Base-by-base conservation (phyloP, 1,140 invertebrate genomes). In the Procambarus clarkii region DNA sequence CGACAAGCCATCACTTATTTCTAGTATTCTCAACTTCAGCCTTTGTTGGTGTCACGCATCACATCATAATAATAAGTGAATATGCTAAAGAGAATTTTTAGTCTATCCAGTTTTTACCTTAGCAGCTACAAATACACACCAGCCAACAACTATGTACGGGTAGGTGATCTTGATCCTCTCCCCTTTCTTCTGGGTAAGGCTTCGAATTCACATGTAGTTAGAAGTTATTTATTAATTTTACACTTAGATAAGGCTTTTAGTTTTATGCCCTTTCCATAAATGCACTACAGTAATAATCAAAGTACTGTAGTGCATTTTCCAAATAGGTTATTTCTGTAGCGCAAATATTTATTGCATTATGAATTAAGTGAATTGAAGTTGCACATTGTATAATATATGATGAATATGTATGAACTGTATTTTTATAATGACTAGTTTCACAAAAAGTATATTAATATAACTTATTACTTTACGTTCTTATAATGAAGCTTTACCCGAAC, bases 81-180 rank as follows among this genome's bases (percentile, higher is more conserved):
- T 21, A 74, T 34, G 34, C n/a, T 34, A 74, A 74, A 74, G 5
- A 74, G 69, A 69, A 69, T 34, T 34, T 21, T 74, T 74, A 74
- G n/a, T 74, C 5, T 74, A 74, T 34, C 24, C 69, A 74, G 24
- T 74, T 74, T 24, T 34, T 5, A 24, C 50, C 9, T 69, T 69
- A 74, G 69, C 69, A 24, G 24, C n/a, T 74, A 74, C 24, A 24
- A 13, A 9, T 11, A 8, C n/a, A 74, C 69, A 74, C 24, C 21
- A 74, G 15, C 69, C 69, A 74, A 74, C n/a, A 74, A 74, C n/a
- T 24, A 24, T 74, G 69, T 74, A 74, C 24, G 69, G 69, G 69
- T 74, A 74, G 69, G 69, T 9, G 21, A 74, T n/a, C 4, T 74
- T 9, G 7, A 74, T 4, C n/a, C 69, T 74, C n/a, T 74, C 11